Evolutionary conservation across 2,797 vertebrate genomes (phyloP).

Genomic region (Pseudochromis fuscus): DNA sequence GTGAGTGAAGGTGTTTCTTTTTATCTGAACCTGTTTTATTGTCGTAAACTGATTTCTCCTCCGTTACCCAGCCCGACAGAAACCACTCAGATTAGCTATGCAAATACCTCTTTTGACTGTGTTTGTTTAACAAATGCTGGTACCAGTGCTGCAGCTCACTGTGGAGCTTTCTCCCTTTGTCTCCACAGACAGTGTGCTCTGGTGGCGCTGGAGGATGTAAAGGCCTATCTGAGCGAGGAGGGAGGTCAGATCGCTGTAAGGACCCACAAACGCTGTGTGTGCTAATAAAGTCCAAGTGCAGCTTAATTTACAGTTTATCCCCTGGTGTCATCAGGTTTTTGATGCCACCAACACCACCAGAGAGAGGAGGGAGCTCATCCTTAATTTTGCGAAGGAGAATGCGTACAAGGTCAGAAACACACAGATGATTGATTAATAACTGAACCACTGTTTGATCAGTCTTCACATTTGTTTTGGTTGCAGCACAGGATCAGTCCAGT

Average conservation of each 20-base stretch:
- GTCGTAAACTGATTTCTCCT: not conserved
- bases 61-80: not conserved
- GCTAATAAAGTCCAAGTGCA: not conserved
- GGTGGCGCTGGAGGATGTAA: constrained; percentile 94
- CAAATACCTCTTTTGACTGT: constrained; percentile 9
- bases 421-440: not conserved
- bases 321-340: constrained; percentile 88
- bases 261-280: not conserved
- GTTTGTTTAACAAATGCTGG: constrained; percentile 14
- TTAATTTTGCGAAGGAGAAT: constrained; percentile 90
- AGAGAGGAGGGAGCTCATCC: constrained; percentile 93
- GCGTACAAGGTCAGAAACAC: constrained; percentile 90
- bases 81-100: not conserved
- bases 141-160: not conserved
- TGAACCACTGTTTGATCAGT: no score
- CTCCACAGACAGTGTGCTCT: constrained; percentile 90
- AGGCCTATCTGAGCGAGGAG: constrained; percentile 91
- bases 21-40: not conserved
- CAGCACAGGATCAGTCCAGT: no score
- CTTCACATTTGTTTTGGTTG: no score
- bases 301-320: not conserved
- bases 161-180: constrained; percentile 16
- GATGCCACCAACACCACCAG: constrained; percentile 98
- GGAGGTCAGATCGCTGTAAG: constrained; percentile 95
- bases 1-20: constrained; percentile 81